Evolutionary conservation across 2,113 vertebrate species (phyloP), one percentile per base, ranked within the genome.

Genomic region (Orthochromis indermauri): DNA sequence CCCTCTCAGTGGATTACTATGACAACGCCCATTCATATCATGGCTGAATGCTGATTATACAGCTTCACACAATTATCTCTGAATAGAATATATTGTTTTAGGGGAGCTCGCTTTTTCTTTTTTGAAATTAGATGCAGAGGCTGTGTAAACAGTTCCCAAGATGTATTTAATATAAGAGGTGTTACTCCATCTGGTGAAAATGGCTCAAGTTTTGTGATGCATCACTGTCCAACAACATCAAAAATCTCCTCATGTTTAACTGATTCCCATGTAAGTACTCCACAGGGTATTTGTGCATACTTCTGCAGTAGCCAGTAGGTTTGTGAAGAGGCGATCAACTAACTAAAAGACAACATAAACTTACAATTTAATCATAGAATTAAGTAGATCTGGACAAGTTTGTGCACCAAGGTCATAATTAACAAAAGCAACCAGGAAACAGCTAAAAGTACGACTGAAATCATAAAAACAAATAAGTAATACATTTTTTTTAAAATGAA

Each of bases 21-120:
- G 94, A 92, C 92, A 95, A 95, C 94, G 10, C n/a, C 89, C 87
- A 94, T 96, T 95, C 92, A 92, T 92, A 94, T 91, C 81, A 90
- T 91, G 91, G 88, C 88, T 78, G 73, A 83, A 63, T 91, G 73
- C 89, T 94, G 91, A 95, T 94, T 95, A 93, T 93, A 91, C 92
- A 90, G 92, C 91, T 88, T 89, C 92, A 89, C 93, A 92, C 42
- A 93, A 91, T 95, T 94, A 95, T 92, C 84, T 83, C 81, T 84
- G 84, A 88, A 91, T 80, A 49, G 83, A 47, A 57, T 13, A 63
- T 40, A 88, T 92, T 93, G 90, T 95, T 93, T 93, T 89, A 91
- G 55, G 80, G 28, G 28, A 66, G 37, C 83, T 71, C 51, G 88
- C 53, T 54, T 86, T 57, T 71, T 35, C 7, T 33, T 10, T 87